Base-by-base conservation (phyloP, 2,888 invertebrate species). In the Leptinotarsa haldemani region DNA sequence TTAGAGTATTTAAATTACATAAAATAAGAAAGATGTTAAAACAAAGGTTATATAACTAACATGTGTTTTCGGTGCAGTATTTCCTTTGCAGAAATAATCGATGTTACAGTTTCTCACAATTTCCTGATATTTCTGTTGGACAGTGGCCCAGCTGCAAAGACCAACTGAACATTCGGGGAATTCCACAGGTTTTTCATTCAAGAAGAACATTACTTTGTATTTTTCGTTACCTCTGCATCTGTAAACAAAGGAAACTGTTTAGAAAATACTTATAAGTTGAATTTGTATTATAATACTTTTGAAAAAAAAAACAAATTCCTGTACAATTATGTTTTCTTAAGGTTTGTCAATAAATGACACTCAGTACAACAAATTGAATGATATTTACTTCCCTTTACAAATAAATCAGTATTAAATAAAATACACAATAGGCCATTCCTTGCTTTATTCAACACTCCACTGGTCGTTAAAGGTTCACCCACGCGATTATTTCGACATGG, bases 141-240 rank as follows among this genome's bases (percentile, higher is more conserved):
- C 88, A 25, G 90, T 90, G 0, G 91, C 90, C 94, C 94, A 94
- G 78, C 92, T 91, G 87, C 95, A 95, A 0, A 95, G 90, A 0
- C 95, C 95, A 0, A 93, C 94, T 12, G 91, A 89, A 84, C 95
- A 95, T n/a, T 85, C 85, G 0, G 92, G 90, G 56, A 80, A 80
- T 70, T 91, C 87, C 65, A 95, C 89, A 0, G 93, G 92, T 63
- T 90, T 90, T 84, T 95, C 95, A 83, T 94, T 93, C 75, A 94
- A 89, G 79, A 93, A 90, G 87, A 95, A 94, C 81, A 94, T 89
- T 0, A 91, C 91, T 82, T 90, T 90, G 84, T 90, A 88, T 71
- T 88, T 88, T 64, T 90, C 88, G 2, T 79, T 80, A 68, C 80
- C 78, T 80, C 83, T 76, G 84, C 93, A 93, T 82, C 92, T 93